A percentile compares a stretch with the other conserved stretches of the same genome.
Evolutionary conservation across 2,113 vertebrate genomes (phyloP).

Genomic region (Eurypyga helias): DNA sequence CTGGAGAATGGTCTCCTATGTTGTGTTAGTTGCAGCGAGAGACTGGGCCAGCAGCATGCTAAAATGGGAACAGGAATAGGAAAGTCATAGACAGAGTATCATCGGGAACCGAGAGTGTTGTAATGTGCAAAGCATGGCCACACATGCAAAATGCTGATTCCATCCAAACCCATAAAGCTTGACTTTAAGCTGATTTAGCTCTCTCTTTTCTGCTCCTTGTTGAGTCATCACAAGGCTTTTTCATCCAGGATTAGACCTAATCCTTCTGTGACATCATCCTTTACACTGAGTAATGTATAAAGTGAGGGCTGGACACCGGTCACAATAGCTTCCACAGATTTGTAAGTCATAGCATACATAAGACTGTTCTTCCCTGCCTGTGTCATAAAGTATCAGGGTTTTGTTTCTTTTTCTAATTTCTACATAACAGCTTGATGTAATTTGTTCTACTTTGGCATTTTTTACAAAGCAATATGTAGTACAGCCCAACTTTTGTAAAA

Average conservation of each 20-base stretch:
- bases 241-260: slow-evolving; percentile 63
- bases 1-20: background rate
- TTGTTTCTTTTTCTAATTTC: background rate
- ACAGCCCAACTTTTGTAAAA: background rate
- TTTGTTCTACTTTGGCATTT: background rate
- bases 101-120: background rate
- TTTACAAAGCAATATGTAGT: background rate
- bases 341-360: background rate
- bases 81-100: background rate
- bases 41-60: background rate
- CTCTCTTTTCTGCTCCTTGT: slow-evolving; percentile 39
- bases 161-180: slow-evolving; percentile 11
- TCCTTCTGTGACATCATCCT: slow-evolving; percentile 63
- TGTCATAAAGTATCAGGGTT: background rate
- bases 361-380: background rate
- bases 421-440: background rate
- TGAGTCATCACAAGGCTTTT: slow-evolving; percentile 68
- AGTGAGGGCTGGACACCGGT: background rate
- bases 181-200: slow-evolving; percentile 62
- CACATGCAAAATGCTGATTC: slow-evolving; percentile 55
- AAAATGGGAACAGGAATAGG: background rate
- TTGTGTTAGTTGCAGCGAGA: background rate
- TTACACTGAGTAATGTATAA: slow-evolving; percentile 51
- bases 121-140: background rate
- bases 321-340: background rate